Base-by-base conservation (phyloP, 2,888 invertebrate species). In the Trissolcus japonicus region DNA sequence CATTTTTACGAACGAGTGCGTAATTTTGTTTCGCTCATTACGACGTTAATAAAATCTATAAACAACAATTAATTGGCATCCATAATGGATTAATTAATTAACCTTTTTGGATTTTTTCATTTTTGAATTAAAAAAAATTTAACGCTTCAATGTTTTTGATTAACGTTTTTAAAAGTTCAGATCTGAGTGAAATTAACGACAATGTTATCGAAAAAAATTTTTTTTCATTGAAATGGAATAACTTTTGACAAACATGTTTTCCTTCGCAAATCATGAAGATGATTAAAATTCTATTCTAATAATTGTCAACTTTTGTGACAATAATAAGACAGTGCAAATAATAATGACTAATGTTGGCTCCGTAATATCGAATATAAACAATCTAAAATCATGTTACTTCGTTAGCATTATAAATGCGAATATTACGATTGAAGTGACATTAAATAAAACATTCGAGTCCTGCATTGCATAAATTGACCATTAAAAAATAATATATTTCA, bases 1-100 rank as follows among this genome's bases (percentile, higher is more conserved):
- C 25, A 13, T 53, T 53, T 53, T 53, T 25, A 53, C 53, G 25
- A 51, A 21, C 29, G 53, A 53, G 25, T 53, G 53, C 21, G 35
- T 35, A 53, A 25, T 53, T 53, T 53, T 29, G 14, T 25, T 25
- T 25, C 13, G 29, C 25, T 13, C 53, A 21, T 53, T 53, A 53
- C n/a, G 14, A 25, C 14, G 14, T 53, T 21, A 7, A 53, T 53
- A n/a, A 25, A 53, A 25, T n/a, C 29, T n/a, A 14, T 53, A 11
- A 53, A 25, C 29, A 53, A 35, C 35, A 35, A 35, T 35, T 35
- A 35, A 35, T 35, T 35, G 35, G 35, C 35, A 35, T 35, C 35
- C 35, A 35, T 11, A 35, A 35, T 11, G 25, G 25, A 25, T 35
- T 35, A 35, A 35, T 35, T 35, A 35, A 25, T 25, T 25, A 25